Percentiles rank a stretch among this genome's conserved stretches.
These are phyloP conservation scores for Alloscopus bannaensis DNA, from an alignment of 2,888 invertebrate species.

Conservation along the genomic window DNA sequence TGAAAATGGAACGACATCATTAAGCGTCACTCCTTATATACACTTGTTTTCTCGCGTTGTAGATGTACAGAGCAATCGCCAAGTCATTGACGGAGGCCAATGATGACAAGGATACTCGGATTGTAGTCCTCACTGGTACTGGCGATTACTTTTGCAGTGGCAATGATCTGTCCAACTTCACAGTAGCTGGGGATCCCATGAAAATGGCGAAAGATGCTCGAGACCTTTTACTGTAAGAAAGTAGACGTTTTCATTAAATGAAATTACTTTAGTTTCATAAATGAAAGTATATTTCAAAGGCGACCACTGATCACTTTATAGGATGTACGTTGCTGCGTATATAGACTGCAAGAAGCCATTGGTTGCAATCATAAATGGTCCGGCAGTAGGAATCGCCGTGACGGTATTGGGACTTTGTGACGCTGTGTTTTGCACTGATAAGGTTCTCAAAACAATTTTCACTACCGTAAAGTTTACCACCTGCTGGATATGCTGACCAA, in stretches of 20 bases:
- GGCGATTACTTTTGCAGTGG: conserved; percentile 91
- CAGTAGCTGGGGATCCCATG: conserved; percentile 74
- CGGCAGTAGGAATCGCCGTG: conserved; percentile 92
- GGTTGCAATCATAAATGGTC: conserved; percentile 93
- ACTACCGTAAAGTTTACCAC: no score
- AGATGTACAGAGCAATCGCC: conserved; percentile 83
- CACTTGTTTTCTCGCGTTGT: conserved; percentile 43
- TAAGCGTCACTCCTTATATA: no score
- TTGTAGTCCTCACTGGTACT: conserved; percentile 86
- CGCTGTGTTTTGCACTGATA: conserved; percentile 90
- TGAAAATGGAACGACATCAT: no score
- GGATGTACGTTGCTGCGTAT: conserved; percentile 84
- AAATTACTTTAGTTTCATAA: no score
- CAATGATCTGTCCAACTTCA: conserved; percentile 82
- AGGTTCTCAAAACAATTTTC: conserved; percentile 77
- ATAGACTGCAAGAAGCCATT: conserved; percentile 93
- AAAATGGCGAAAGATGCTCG: conserved; percentile 71
- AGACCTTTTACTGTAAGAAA: conserved; percentile 52
- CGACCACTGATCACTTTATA: no score
- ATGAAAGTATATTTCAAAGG: no score
- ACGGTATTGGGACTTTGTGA: conserved; percentile 92
- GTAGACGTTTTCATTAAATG: no score
- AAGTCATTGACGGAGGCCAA: conserved; percentile 83
- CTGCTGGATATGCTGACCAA: not conserved
- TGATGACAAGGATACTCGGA: conserved; percentile 80